Base-by-base conservation (phyloP, 2,113 vertebrate genomes). In the Gymnobelideus leadbeateri region DNA sequence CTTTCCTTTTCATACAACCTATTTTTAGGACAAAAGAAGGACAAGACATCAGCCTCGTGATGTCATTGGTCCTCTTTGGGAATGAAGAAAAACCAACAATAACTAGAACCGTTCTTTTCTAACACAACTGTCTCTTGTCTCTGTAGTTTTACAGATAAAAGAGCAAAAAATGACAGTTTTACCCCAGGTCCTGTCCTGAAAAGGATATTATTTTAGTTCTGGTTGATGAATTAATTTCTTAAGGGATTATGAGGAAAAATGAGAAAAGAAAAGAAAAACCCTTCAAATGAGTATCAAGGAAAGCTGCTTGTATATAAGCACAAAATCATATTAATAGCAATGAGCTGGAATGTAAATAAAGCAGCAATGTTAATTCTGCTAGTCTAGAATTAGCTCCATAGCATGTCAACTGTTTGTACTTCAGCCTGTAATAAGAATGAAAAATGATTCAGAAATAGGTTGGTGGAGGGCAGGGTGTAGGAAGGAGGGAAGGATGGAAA, bases 321-420 rank as follows among this genome's bases (percentile, higher is more conserved):
- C 21, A 1, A 84, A 28, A 28, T 4, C 5, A 49, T 49, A 51
- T 89, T 55, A 95, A 19, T 89, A 55, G 61, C 9, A 53, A 50
- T 47, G 28, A 37, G 26, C 21, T 37, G 51, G 93, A 61, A 95
- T 77, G 89, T 55, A 52, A 95, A 94, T 90, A 90, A 92, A 91
- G 92, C 89, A 43, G n/a, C 28, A 47, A 89, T 55, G 57, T 51
- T 49, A 92, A 50, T 8, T 4, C 28, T 90, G 16, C 31, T 2
- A 23, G 10, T 31, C 21, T 47, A 55, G 84, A 77, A 84, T 54
- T 91, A 54, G 31, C 47, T 91, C 12, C 9, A 8, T 51, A 91
- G 28, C 77, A 19, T 28, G 16, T 0, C 91, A 91, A 77, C 8
- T 55, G 5, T 37, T 89, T 51, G 28, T 0, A 23, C 31, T 89